phyloP scores from a whole-genome alignment of 2,113 vertebrate genomes.

The Hippocampus comes region DNA sequence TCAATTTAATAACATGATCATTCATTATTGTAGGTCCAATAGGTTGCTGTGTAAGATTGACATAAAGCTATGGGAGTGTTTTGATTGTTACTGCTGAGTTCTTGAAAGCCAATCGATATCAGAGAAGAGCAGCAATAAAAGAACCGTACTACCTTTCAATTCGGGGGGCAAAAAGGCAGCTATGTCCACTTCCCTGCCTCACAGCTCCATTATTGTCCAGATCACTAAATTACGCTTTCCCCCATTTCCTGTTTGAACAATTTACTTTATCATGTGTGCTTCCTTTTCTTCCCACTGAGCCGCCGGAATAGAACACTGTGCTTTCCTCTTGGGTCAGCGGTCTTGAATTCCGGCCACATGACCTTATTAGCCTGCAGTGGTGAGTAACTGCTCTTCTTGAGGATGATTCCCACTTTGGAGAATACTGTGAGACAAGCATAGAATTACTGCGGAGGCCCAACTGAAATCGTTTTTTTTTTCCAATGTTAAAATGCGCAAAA shows the following conservation, averaged over 20 bases:
- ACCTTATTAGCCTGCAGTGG: conserved; percentile 12
- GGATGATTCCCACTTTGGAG: not conserved
- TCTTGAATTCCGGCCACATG: conserved; percentile 14
- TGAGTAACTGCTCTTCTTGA: conserved; percentile 1
- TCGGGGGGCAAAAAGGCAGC: not conserved
- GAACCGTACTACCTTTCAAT: not conserved
- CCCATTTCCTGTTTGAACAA: not conserved
- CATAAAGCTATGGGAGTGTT: not conserved
- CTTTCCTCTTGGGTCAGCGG: conserved; percentile 7
- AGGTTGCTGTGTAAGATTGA: not conserved
- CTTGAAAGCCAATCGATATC: not conserved
- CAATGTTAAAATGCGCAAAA: not conserved
- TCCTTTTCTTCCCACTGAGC: conserved; percentile 1
- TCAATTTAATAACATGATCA: not conserved
- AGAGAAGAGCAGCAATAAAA: conserved; percentile 4
- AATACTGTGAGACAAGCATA: not conserved
- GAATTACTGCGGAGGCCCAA: not conserved
- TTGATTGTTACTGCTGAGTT: not conserved
- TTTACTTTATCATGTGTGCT: not conserved
- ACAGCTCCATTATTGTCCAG: not conserved
- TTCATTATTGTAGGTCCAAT: not conserved
- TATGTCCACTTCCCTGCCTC: not conserved
- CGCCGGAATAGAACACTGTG: conserved; percentile 15
- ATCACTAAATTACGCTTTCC: not conserved
- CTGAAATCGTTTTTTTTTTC: not conserved